phyloP scores from a whole-genome alignment of 2,113 vertebrate genomes.

The Callaeas wilsoni region DNA sequence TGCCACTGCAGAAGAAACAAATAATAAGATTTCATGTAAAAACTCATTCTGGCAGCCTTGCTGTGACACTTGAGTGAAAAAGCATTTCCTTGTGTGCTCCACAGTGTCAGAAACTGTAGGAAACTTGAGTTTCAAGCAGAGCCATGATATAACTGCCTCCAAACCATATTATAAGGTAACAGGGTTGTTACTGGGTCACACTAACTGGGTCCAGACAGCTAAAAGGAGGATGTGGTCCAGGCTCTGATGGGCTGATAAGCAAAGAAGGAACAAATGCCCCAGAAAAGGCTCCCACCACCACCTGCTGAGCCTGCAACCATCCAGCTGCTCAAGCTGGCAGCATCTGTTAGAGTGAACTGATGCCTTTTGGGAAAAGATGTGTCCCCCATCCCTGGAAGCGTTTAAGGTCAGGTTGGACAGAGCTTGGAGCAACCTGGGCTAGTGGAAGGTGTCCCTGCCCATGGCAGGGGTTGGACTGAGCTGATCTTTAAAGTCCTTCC shows the following conservation, averaged over 20 bases:
- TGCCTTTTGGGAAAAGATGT: background rate
- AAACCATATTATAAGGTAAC: background rate
- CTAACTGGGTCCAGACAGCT: background rate
- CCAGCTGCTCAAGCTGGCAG: background rate
- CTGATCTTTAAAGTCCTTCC: background rate
- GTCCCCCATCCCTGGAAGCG: background rate
- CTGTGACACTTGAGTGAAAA: background rate
- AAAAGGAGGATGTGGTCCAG: background rate
- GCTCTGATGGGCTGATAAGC: background rate
- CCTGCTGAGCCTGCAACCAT: background rate
- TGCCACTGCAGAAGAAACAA: slow-evolving; percentile 28
- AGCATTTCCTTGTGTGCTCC: background rate
- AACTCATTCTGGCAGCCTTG: background rate
- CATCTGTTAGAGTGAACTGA: background rate
- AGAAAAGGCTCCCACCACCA: background rate
- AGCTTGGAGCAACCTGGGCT: background rate
- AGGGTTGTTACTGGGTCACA: background rate
- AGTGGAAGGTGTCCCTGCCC: background rate
- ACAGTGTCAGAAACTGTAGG: background rate
- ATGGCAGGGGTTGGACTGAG: background rate
- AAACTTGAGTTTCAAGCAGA: background rate
- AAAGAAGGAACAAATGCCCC: background rate
- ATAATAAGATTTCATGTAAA: background rate
- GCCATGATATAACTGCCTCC: background rate
- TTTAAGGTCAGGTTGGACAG: background rate